Evolutionary conservation across 2,113 vertebrate species (phyloP), one percentile per base, ranked within the genome.

Genomic region (Tragelaphus buxtoni): DNA sequence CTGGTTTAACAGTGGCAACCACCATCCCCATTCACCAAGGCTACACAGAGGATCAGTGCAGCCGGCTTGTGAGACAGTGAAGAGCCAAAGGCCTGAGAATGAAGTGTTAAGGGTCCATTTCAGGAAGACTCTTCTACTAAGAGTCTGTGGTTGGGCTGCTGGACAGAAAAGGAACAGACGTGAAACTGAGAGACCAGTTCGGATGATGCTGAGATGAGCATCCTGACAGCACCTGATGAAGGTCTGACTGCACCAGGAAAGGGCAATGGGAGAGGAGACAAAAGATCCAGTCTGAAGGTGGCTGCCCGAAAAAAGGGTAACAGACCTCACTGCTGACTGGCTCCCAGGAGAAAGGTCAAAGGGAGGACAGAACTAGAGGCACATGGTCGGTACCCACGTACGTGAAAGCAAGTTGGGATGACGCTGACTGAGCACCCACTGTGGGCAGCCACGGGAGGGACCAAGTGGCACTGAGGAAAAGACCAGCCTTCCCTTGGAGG

Each of bases 291-390:
- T 9, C 49, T 55, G 47, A 32, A 24, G 10, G 49, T 18, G 9
- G 65, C 61, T 7, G 1, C 58, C 61, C 4, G 3, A 18, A 22
- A 12, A 90, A 55, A 14, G 60, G 55, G n/a, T 88, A 53, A 32
- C 45, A 61, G 55, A 47, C 18, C 11, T 45, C 0, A 3, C 0
- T 3, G 60, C 76, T 7, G 18, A 83, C 1, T 9, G 53, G 80
- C 12, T 80, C 16, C n/a, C 45, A 80, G 56, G 61, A 56, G 96
- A 16, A 45, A 91, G 55, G 49, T 74, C 93, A 65, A 30, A 63
- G 69, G 65, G 80, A 91, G 88, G 90, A 13, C 39, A 5, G 49
- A 42, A 86, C 65, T 53, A 49, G 65, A 30, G 74, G 84, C 56
- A 90, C 76, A 72, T 5, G 22, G 16, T 26, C 1, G 1, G 45